These are phyloP conservation scores for Pygocentrus nattereri DNA, from an alignment of 2,797 vertebrate genomes.

Conservation along the genomic window DNA sequence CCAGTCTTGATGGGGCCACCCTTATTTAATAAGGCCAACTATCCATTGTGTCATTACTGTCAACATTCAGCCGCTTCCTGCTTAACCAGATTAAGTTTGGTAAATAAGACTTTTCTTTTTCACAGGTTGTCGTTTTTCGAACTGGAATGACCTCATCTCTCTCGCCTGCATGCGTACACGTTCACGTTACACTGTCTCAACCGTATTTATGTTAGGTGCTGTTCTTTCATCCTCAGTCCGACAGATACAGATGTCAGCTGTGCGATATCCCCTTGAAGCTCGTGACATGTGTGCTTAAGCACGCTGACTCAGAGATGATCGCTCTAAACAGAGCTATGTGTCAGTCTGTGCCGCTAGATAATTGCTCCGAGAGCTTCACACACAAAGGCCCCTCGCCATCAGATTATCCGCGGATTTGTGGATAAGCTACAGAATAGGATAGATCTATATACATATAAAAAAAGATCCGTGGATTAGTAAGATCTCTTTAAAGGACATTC, in stretches of 20 bases:
- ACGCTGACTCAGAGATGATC: neutral
- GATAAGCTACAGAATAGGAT: neutral
- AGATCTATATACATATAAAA: neutral
- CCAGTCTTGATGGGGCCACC: slow-evolving; percentile 69
- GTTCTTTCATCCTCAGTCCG: neutral
- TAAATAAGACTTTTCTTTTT: slow-evolving; percentile 61
- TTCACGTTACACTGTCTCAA: neutral
- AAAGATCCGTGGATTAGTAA: neutral
- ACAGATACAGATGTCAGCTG: neutral
- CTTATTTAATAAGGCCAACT: slow-evolving; percentile 77
- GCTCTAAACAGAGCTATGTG: neutral
- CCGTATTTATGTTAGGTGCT: neutral
- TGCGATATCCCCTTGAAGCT: neutral
- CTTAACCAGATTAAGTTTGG: slow-evolving; percentile 71
- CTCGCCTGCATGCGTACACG: neutral
- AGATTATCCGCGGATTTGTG: neutral
- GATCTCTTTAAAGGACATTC: neutral
- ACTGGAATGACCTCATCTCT: neutral
- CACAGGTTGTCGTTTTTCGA: neutral
- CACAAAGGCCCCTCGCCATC: slow-evolving; percentile 4
- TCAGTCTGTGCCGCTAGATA: slow-evolving; percentile 12
- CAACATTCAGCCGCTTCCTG: slow-evolving; percentile 73
- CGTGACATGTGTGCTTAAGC: neutral
- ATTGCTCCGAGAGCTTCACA: neutral
- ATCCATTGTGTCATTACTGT: slow-evolving; percentile 79